Conservation (phyloP, 2,113 vertebrate species). For the Podarcis muralis region DNA sequence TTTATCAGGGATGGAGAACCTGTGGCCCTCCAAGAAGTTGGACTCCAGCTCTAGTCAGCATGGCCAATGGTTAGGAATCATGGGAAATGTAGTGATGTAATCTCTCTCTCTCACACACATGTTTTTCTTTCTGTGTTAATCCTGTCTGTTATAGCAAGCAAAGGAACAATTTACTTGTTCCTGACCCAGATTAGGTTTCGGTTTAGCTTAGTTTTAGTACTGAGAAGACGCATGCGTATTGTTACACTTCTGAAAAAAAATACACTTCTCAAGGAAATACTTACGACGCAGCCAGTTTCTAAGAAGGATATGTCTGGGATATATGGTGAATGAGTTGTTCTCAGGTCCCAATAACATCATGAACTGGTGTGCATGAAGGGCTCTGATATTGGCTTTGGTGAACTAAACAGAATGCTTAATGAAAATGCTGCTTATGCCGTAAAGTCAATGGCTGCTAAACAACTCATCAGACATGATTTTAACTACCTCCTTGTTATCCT, state of each 20-base stretch:
- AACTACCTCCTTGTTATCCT: slow-evolving; percentile 26
- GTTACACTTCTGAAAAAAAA: neutral
- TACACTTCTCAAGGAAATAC: neutral
- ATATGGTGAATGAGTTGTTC: neutral
- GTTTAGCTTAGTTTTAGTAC: neutral
- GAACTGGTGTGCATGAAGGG: neutral
- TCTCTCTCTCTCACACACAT: neutral
- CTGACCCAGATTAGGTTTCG: neutral
- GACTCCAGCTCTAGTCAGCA: neutral
- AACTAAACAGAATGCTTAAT: slow-evolving; percentile 5
- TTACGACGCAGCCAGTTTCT: neutral
- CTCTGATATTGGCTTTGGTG: slow-evolving; percentile 17
- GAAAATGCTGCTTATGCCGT: slow-evolving; percentile 12
- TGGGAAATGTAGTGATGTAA: neutral
- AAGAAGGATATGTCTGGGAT: neutral
- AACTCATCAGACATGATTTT: neutral
- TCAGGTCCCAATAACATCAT: slow-evolving; percentile 11
- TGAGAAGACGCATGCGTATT: neutral
- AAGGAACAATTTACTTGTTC: neutral
- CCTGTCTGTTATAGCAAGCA: too few species aligned
- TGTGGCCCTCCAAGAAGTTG: neutral
- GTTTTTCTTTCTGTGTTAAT: neutral
- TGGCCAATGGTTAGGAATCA: neutral
- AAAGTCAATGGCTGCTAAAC: slow-evolving; percentile 1
- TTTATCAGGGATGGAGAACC: neutral